Evolutionary conservation across 2,113 vertebrate species (phyloP).

Genomic region (Leptobrachium ailaonicum): DNA sequence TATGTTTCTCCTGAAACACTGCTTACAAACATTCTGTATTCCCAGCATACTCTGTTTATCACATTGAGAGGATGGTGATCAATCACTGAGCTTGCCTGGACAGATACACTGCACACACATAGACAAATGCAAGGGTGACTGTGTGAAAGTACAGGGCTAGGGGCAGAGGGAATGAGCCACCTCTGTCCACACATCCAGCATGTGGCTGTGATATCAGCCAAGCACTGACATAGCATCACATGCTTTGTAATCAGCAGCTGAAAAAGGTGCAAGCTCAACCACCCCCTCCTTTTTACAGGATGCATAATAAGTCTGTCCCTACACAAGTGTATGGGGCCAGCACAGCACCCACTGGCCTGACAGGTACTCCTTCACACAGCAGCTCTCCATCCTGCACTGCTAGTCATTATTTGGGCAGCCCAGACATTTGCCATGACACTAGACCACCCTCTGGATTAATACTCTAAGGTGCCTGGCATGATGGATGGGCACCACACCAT

Average conservation of each 20-base stretch:
- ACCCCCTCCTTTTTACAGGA: constrained; percentile 3
- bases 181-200: constrained; percentile 15
- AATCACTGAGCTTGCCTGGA: too few relatives aligned
- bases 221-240: constrained; percentile 38
- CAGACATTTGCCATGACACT: neutral
- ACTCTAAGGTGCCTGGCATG: neutral
- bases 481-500: neutral
- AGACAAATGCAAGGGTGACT: too few relatives aligned
- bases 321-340: constrained; percentile 5
- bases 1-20: too few relatives aligned
- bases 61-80: too few relatives aligned
- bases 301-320: constrained; percentile 13
- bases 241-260: constrained; percentile 22
- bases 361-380: neutral
- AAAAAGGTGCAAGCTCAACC: constrained; percentile 1
- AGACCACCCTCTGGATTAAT: neutral
- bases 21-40: too few relatives aligned
- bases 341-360: neutral
- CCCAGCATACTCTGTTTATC: too few relatives aligned
- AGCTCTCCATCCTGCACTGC: neutral
- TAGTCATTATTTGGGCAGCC: neutral
- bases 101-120: too few relatives aligned
- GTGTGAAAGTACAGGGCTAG: neutral
- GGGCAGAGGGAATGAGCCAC: too few relatives aligned
- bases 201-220: constrained; percentile 34